Conservation (phyloP, 2,113 vertebrate species). For the Carassius auratus region DNA sequence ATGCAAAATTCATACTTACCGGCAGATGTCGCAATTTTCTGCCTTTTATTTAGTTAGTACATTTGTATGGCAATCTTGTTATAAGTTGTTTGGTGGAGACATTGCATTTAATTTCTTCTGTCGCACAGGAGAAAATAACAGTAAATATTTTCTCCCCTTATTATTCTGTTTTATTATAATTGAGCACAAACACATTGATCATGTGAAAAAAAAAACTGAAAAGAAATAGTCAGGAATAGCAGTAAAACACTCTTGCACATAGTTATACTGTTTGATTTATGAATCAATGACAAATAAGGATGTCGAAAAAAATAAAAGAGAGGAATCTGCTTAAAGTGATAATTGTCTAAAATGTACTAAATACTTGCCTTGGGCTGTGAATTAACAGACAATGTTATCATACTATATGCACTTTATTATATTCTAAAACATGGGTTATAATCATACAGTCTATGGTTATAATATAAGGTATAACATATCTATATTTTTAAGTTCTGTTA, state of each 20-base stretch:
- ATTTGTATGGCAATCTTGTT: not conserved
- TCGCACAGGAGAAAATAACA: not conserved
- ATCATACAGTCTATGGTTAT: no score
- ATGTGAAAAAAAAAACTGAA: not conserved
- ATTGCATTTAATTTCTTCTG: not conserved
- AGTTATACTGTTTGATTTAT: not conserved
- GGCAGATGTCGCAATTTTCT: conserved; percentile 44
- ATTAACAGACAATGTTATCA: no score
- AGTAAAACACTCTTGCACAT: not conserved
- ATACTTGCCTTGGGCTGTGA: not conserved
- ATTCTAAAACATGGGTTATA: not conserved
- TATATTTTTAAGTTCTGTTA: not conserved
- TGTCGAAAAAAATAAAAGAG: not conserved
- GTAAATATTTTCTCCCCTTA: not conserved
- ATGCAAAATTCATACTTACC: not conserved
- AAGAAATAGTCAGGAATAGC: not conserved
- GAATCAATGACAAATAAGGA: not conserved
- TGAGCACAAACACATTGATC: not conserved
- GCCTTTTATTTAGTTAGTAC: not conserved
- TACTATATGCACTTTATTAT: not conserved
- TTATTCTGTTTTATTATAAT: not conserved
- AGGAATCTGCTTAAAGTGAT: not conserved
- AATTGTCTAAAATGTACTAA: not conserved
- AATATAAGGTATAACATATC: not conserved
- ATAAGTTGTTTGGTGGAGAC: not conserved